These are phyloP conservation scores for Yponomeuta sedellus DNA, from an alignment of 2,888 invertebrate genomes.

Conservation along the genomic window DNA sequence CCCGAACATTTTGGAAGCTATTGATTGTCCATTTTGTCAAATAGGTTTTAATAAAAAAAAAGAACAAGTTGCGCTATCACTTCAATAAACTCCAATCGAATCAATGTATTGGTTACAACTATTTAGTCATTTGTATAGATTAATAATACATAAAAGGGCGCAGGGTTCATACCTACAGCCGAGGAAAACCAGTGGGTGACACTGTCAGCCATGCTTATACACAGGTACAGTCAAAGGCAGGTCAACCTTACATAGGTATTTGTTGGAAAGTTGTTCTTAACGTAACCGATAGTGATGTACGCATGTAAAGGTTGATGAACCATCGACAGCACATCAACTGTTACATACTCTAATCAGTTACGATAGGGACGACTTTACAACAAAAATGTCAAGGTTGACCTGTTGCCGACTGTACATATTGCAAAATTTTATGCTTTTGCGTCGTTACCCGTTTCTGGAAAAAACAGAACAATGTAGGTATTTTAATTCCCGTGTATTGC, in stretches of 20 bases:
- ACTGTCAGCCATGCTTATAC: not conserved
- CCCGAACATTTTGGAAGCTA: not conserved
- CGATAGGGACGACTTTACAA: no score
- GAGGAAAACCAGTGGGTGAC: not conserved
- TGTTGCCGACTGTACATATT: not conserved
- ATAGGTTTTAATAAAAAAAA: not conserved
- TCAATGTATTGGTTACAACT: constrained; percentile 13
- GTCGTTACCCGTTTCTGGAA: not conserved
- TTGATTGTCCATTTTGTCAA: not conserved
- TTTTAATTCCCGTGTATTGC: no score
- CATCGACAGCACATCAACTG: no score
- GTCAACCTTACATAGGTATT: no score
- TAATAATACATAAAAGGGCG: not conserved
- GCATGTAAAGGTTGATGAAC: no score
- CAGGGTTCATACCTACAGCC: not conserved
- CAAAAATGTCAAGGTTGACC: no score
- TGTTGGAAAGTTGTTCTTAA: no score
- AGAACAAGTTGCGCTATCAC: not conserved
- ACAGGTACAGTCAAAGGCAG: no score
- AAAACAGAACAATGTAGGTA: not conserved
- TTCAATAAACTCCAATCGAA: not conserved
- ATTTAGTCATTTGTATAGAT: not conserved
- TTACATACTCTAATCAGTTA: no score
- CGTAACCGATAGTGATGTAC: no score
- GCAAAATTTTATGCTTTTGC: not conserved